Conservation (phyloP, 2,113 vertebrate genomes). For the Cyanocitta stelleri region DNA sequence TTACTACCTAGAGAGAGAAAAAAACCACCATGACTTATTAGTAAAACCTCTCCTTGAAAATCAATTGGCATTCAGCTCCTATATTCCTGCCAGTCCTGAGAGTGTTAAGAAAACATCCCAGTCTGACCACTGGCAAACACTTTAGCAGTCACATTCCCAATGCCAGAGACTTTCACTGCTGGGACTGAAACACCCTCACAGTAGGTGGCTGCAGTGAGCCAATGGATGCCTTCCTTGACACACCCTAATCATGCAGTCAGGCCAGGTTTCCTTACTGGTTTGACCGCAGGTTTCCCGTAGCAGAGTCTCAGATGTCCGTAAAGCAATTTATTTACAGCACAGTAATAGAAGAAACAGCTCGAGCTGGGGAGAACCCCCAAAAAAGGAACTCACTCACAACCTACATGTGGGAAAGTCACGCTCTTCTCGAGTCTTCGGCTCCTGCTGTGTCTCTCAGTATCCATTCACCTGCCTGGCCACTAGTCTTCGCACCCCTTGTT, state of each 20-base stretch:
- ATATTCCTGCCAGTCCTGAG: rapidly evolving
- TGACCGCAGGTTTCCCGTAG: not conserved
- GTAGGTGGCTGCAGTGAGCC: not conserved
- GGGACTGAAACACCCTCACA: not conserved
- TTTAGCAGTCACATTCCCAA: not conserved
- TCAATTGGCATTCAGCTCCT: not conserved
- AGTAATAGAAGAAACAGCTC: not conserved
- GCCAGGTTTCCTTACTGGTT: not conserved
- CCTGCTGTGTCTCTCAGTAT: not conserved
- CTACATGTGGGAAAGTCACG: not conserved
- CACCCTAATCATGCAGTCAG: not conserved
- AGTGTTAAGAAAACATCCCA: not conserved
- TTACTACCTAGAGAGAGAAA: not conserved
- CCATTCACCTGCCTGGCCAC: not conserved
- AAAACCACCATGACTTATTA: rapidly evolving
- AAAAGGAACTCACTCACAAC: not conserved
- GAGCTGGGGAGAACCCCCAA: not conserved
- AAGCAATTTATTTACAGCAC: not conserved
- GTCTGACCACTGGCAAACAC: not conserved
- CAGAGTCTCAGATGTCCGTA: not conserved
- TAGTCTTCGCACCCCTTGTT: not conserved
- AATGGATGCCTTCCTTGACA: not conserved
- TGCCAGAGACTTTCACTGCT: not conserved
- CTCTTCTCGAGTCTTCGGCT: not conserved
- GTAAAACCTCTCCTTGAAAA: not conserved